phyloP scores from a whole-genome alignment of 2,113 vertebrate species.

The Megaptera novaeangliae region DNA sequence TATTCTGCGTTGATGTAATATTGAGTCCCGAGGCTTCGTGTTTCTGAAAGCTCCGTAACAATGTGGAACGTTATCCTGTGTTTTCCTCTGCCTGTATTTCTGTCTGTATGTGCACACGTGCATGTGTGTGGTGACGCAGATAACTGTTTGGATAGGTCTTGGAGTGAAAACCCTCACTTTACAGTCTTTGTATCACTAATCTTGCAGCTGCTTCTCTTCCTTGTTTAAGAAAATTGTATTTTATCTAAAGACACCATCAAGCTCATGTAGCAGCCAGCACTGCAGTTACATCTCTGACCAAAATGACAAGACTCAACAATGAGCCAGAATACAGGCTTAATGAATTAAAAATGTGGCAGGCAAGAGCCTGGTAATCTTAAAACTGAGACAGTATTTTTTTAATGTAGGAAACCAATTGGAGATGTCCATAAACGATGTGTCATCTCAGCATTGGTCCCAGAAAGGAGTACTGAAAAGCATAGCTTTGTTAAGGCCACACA shows the following conservation, averaged over 20 bases:
- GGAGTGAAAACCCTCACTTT: conserved; percentile 51
- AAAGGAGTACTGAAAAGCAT: neutral
- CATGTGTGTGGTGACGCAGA: neutral
- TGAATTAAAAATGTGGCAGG: neutral
- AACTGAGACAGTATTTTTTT: neutral
- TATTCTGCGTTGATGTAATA: neutral
- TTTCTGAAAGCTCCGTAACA: neutral
- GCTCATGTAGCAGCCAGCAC: neutral
- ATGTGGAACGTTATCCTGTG: neutral
- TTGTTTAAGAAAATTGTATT: conserved; percentile 19
- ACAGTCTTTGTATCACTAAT: neutral
- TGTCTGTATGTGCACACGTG: neutral
- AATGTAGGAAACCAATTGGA: neutral
- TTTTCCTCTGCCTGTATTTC: neutral
- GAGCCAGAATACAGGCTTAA: neutral
- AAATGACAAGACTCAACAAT: neutral
- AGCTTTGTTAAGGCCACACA: neutral
- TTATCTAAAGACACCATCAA: neutral
- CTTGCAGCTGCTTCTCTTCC: neutral
- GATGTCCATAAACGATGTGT: neutral
- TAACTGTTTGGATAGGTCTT: conserved; percentile 47
- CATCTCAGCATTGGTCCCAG: neutral
- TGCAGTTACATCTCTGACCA: neutral
- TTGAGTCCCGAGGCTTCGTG: neutral
- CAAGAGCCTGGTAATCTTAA: neutral